Conservation (phyloP, 2,888 invertebrate species). For the Eupithecia tripunctaria region DNA sequence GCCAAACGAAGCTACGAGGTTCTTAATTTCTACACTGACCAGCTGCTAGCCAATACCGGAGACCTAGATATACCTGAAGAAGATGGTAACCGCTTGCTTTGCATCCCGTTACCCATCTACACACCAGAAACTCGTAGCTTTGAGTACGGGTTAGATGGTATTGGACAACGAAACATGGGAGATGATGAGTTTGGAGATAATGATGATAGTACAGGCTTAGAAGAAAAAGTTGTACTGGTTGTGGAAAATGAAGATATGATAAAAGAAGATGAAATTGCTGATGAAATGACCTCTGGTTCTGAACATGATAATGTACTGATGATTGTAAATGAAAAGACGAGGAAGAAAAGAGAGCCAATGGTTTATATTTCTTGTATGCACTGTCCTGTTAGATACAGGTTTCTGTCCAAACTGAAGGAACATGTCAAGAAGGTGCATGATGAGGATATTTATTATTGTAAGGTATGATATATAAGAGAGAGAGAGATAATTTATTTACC, state of each 20-base stretch:
- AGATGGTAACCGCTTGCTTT: slow-evolving; percentile 46
- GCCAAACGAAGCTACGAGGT: slow-evolving; percentile 62
- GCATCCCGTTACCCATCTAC: slow-evolving; percentile 60
- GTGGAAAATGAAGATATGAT: slow-evolving; percentile 52
- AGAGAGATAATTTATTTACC: too few relatives aligned
- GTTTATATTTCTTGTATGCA: slow-evolving; percentile 59
- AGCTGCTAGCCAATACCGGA: slow-evolving; percentile 57
- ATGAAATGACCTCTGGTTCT: slow-evolving; percentile 16
- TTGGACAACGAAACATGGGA: slow-evolving; percentile 41
- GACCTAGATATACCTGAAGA: slow-evolving; percentile 52
- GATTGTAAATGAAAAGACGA: slow-evolving; percentile 45
- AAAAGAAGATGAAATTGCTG: slow-evolving; percentile 44
- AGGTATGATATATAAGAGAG: too few relatives aligned
- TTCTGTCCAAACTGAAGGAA: slow-evolving; percentile 67
- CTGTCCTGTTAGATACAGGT: slow-evolving; percentile 72
- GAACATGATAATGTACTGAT: slow-evolving; percentile 33
- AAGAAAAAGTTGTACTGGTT: slow-evolving; percentile 53
- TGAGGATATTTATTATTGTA: slow-evolving; percentile 66
- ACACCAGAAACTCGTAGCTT: slow-evolving; percentile 48
- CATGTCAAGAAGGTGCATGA: slow-evolving; percentile 72
- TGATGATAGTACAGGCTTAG: slow-evolving; percentile 20
- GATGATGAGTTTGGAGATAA: slow-evolving; percentile 24
- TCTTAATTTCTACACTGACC: slow-evolving; percentile 61
- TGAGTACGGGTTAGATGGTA: slow-evolving; percentile 58
- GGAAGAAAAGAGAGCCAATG: slow-evolving; percentile 69